A percentile compares a stretch with the other conserved stretches of the same genome.
Evolutionary conservation across 2,888 invertebrate species (phyloP).

Genomic region (Lasioglossum figueresi): DNA sequence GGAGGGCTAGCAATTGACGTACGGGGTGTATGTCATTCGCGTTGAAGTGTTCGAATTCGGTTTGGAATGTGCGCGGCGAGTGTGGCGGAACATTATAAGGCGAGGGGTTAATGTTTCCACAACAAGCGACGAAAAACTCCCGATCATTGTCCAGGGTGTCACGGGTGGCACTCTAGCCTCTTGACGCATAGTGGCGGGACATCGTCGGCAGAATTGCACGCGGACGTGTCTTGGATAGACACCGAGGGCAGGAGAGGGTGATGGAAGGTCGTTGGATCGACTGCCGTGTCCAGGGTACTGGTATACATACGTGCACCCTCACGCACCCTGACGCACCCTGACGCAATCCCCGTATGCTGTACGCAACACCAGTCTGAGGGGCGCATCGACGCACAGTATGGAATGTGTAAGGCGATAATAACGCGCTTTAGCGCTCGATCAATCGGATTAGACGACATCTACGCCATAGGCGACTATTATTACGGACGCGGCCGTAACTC

Average conservation of each 20-base stretch:
- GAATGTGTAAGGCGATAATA: constrained; percentile 74
- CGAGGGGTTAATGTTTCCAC: constrained; percentile 24
- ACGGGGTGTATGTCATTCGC: not conserved
- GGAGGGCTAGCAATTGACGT: not conserved
- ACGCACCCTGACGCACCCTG: not conserved
- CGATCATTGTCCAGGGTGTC: constrained; percentile 5
- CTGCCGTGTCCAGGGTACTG: constrained; percentile 38
- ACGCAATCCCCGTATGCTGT: not conserved
- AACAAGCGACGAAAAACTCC: constrained; percentile 15
- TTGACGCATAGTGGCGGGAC: constrained; percentile 39
- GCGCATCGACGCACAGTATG: constrained; percentile 39
- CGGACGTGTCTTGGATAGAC: constrained; percentile 36
- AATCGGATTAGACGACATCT: constrained; percentile 70
- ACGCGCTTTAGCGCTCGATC: constrained; percentile 72
- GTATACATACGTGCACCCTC: not conserved
- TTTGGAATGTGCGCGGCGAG: not conserved
- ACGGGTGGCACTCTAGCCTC: constrained; percentile 33
- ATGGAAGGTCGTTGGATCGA: constrained; percentile 32
- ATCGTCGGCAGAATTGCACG: constrained; percentile 50
- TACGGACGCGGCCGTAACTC: constrained; percentile 58
- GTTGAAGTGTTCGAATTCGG: not conserved
- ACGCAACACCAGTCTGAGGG: constrained; percentile 52
- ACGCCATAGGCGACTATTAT: constrained; percentile 65
- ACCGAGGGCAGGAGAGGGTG: constrained; percentile 13
- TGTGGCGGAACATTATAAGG: not conserved